Evolutionary conservation across 2,113 vertebrate species (phyloP).

Genomic region (Bufo gargarizans): DNA sequence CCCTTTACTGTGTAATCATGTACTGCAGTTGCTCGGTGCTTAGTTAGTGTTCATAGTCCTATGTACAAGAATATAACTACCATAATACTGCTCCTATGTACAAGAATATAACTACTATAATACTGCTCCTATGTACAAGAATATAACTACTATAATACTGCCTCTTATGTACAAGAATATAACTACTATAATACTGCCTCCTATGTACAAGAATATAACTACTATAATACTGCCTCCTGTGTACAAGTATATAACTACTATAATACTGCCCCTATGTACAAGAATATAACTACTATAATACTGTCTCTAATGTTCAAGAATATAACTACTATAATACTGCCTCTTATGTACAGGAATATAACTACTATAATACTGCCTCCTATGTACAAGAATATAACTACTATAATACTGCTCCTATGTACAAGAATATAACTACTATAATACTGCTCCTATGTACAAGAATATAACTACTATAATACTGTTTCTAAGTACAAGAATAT

Average conservation of each 20-base stretch:
- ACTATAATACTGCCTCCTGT: not conserved
- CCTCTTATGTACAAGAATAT: not conserved
- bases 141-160: not conserved
- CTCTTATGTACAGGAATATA: not conserved
- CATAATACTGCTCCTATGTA: not conserved
- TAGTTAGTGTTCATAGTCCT: not conserved
- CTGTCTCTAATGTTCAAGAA: not conserved
- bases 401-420: not conserved
- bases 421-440: not conserved
- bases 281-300: slow-evolving; percentile 11
- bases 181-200: not conserved
- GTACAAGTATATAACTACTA: not conserved
- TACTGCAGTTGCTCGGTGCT: too few species aligned
- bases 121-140: not conserved
- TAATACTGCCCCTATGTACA: not conserved
- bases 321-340: not conserved
- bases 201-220: not conserved
- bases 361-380: not conserved
- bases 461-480: not conserved
- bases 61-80: not conserved
- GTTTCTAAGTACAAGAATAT: not conserved
- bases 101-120: not conserved
- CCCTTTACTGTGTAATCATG: too few species aligned
- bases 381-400: not conserved
- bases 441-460: not conserved